These are phyloP conservation scores for Dreissena rostriformis DNA, from an alignment of 1,140 invertebrate genomes.

Conservation along the genomic window DNA sequence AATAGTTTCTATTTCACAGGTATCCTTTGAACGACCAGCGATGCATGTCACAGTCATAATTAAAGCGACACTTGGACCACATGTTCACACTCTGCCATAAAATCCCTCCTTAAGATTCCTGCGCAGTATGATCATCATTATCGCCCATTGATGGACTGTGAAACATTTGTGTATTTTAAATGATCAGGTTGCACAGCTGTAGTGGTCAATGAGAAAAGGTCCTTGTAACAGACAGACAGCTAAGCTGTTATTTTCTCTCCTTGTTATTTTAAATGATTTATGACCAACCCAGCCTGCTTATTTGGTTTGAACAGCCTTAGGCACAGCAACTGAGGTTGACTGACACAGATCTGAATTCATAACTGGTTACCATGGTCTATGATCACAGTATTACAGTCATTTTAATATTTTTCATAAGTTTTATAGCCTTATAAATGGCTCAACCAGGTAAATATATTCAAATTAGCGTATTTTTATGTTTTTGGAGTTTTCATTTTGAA, in stretches of 20 bases:
- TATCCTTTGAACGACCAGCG: constrained; percentile 12
- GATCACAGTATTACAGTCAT: too few species aligned
- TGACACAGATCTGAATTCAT: not conserved
- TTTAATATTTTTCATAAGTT: too few species aligned
- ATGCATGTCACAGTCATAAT: constrained; percentile 47
- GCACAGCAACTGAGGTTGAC: not conserved
- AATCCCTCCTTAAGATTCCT: constrained; percentile 23
- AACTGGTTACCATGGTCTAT: not conserved
- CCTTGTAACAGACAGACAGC: constrained; percentile 28
- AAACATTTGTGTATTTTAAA: constrained; percentile 38
- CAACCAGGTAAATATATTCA: too few species aligned
- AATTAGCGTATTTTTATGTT: too few species aligned
- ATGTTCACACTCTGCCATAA: constrained; percentile 35
- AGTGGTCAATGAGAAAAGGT: constrained; percentile 27
- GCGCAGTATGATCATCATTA: constrained; percentile 26
- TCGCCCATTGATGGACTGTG: constrained; percentile 41
- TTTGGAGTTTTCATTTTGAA: too few species aligned
- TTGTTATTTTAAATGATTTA: constrained; percentile 47
- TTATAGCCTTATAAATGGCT: too few species aligned
- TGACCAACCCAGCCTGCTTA: not conserved
- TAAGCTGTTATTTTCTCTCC: constrained; percentile 34
- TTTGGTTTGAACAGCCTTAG: not conserved
- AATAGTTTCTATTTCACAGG: constrained; percentile 11
- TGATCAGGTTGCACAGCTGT: not conserved
- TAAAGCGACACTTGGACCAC: not conserved